Conservation (phyloP, 1,140 invertebrate species). For the Polypedilum vanderplanki region DNA sequence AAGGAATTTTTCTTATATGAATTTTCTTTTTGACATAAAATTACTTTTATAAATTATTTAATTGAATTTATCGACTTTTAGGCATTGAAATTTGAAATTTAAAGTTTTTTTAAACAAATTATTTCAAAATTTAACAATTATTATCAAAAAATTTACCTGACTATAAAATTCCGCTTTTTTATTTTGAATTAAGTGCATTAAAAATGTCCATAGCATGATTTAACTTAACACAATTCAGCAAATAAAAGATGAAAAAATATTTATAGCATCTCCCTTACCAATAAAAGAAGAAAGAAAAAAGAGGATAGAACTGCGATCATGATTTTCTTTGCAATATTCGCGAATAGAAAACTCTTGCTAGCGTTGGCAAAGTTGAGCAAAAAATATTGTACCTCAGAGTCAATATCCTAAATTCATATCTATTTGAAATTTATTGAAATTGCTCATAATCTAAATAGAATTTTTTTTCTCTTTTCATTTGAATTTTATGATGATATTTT, state of each 20-base stretch:
- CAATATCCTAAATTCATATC: background rate
- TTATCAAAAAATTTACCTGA: no score
- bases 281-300: background rate
- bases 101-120: no score
- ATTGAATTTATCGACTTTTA: no score
- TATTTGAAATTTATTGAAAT: conserved; percentile 7
- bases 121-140: no score
- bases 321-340: background rate
- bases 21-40: no score
- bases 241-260: conserved; percentile 7
- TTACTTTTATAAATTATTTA: no score
- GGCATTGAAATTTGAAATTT: no score
- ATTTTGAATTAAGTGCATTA: no score
- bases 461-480: background rate
- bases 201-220: no score
- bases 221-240: background rate
- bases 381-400: conserved; percentile 18
- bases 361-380: background rate
- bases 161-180: no score
- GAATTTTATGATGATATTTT: no score
- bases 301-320: background rate
- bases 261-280: background rate
- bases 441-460: background rate
- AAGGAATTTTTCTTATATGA: no score
- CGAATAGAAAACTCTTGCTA: background rate